Evolutionary conservation across 2,888 invertebrate genomes (phyloP).

Genomic region (Thereva unica): DNA sequence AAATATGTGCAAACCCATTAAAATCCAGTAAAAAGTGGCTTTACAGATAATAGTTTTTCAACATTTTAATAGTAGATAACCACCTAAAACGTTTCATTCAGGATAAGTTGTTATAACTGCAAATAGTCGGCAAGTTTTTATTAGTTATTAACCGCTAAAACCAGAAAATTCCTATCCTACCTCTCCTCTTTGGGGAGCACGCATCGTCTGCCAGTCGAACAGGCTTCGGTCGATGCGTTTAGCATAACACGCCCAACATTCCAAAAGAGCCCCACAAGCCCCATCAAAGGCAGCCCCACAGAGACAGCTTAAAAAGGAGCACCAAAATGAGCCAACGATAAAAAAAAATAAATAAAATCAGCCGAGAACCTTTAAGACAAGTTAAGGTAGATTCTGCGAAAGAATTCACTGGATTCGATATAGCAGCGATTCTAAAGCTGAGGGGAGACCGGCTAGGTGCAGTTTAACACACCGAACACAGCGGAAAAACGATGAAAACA

Average conservation of each 20-base stretch:
- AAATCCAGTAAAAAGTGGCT: too few relatives aligned
- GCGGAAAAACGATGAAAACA: slow-evolving; percentile 18
- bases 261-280: slow-evolving; percentile 6
- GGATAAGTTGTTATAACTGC: too few relatives aligned
- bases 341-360: background rate
- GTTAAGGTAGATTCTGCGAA: slow-evolving; percentile 23
- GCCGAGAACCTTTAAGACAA: slow-evolving; percentile 6
- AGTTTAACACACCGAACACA: slow-evolving; percentile 14
- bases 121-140: too few relatives aligned
- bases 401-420: slow-evolving; percentile 16
- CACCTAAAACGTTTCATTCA: too few relatives aligned
- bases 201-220: slow-evolving; percentile 1
- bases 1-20: too few relatives aligned
- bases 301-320: too few relatives aligned
- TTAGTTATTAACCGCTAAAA: too few relatives aligned
- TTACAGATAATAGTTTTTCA: too few relatives aligned
- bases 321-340: slow-evolving; percentile 1
- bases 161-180: background rate
- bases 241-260: slow-evolving; percentile 32
- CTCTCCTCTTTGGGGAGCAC: background rate
- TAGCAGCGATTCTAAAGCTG: slow-evolving; percentile 1
- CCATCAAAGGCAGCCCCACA: background rate
- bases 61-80: too few relatives aligned
- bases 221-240: slow-evolving; percentile 3
- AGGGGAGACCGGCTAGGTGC: slow-evolving; percentile 12